Evolutionary conservation across 2,797 vertebrate species (phyloP).

Genomic region (Xerus rutilus): DNA sequence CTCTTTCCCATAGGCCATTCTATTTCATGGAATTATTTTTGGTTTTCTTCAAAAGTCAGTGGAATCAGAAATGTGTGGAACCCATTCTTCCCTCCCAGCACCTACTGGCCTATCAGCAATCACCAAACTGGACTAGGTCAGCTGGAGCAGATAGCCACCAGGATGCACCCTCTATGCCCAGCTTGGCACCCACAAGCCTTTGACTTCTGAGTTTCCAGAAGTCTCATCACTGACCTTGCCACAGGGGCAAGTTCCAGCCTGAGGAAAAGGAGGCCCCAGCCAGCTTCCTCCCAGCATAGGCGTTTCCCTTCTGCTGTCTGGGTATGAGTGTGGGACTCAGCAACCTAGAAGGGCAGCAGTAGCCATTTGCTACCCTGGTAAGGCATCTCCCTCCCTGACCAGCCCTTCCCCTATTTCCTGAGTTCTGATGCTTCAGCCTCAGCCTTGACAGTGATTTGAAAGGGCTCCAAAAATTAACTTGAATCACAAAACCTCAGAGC

Average conservation of each 20-base stretch:
- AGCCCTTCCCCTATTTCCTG: constrained; percentile 60
- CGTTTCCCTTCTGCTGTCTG: constrained; percentile 69
- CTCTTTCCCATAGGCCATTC: not conserved
- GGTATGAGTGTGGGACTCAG: not conserved
- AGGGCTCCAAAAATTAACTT: constrained; percentile 16
- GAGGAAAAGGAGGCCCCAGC: constrained; percentile 58
- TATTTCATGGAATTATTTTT: not conserved
- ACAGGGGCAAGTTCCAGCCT: constrained; percentile 27
- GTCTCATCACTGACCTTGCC: not conserved
- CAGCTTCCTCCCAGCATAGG: constrained; percentile 45
- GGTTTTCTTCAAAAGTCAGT: not conserved
- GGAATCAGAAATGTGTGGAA: not conserved
- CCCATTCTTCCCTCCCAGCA: not conserved
- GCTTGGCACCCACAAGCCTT: not conserved
- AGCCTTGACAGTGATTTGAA: constrained; percentile 50
- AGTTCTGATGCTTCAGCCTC: constrained; percentile 25
- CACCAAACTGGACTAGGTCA: not conserved
- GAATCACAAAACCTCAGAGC: constrained; percentile 15
- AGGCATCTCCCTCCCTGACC: constrained; percentile 48
- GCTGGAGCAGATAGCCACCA: not conserved
- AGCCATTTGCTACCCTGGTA: constrained; percentile 57
- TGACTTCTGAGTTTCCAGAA: constrained; percentile 24
- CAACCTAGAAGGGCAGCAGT: constrained; percentile 20
- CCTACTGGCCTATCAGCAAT: not conserved
- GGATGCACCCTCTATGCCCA: not conserved